Evolutionary conservation across 2,113 vertebrate species (phyloP), one percentile per base, ranked within the genome.

Genomic region (Sinocyclocheilus maitianheensis): DNA sequence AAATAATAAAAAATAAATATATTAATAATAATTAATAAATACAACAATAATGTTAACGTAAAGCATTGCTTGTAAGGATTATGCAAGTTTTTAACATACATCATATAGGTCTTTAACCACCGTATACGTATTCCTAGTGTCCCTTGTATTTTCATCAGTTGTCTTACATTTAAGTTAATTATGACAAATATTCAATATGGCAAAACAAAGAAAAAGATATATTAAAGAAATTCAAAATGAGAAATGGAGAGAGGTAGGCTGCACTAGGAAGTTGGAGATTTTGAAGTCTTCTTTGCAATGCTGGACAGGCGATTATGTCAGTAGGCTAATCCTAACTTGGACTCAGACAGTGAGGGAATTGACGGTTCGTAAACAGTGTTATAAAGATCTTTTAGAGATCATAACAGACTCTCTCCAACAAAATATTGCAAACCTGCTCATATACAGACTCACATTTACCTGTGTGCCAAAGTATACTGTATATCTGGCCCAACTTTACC

Each of bases 291-390:
- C 90, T 91, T 89, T 93, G 88, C 85, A 89, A 93, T 95, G 93
- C 92, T 89, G 90, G 91, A 92, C 91, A 93, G 91, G 93, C 93
- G 94, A 95, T 94, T 95, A 94, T 91, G 90, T 87, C 90, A 82
- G 88, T 95, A 30, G 30, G 30, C 30, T 30, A 94, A 94, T 95
- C 94, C 93, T 80, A 88, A 94, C 90, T 92, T 94, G 93, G 94
- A 94, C 86, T 89, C 76, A 88, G 65, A 90, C 91, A 91, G 90
- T 89, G 91, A 90, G 3, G 86, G 91, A 91, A 85, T 37, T 90
- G 92, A 84, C 88, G 7, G 40, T 20, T 34, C 90, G 87, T 62
- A 90, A 87, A 89, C 85, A 4, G 51, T 81, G 86, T 84, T 81
- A 81, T 20, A 76, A 87, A 77, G 83, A 85, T 55, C 51, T 88